These are phyloP conservation scores for Antidorcas marsupialis DNA, from an alignment of 2,113 vertebrate species.

Conservation along the genomic window DNA sequence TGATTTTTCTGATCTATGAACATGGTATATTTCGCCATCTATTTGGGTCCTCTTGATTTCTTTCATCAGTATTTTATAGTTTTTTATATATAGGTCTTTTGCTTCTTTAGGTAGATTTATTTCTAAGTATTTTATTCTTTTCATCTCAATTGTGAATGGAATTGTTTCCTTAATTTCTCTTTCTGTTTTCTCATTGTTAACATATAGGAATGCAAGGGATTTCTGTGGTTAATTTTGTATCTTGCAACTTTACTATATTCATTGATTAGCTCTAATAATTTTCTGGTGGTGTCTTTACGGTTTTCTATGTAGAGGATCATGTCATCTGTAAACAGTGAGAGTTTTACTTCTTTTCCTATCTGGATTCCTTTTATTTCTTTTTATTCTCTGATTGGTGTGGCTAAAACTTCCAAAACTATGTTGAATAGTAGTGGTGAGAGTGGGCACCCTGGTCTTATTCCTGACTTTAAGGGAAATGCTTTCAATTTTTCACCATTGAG, in stretches of 20 bases:
- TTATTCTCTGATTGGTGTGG: not conserved
- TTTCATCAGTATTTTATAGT: not conserved
- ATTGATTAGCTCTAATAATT: not conserved
- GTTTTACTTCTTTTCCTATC: not conserved
- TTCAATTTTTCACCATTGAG: not conserved
- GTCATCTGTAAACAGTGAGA: not conserved
- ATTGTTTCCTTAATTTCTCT: not conserved
- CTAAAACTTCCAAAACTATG: not conserved
- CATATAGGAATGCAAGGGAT: not conserved
- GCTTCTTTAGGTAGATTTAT: not conserved
- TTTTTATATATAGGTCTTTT: not conserved
- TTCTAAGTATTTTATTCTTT: not conserved
- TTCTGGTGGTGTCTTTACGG: not conserved
- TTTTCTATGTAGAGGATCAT: not conserved
- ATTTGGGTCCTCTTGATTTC: not conserved
- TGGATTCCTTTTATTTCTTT: not conserved
- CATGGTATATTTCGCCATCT: not conserved
- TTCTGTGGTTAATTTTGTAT: not conserved
- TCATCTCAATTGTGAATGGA: fast-evolving
- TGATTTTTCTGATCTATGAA: not conserved
- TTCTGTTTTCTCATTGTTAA: not conserved
- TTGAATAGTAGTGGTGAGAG: not conserved
- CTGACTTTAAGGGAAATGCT: not conserved
- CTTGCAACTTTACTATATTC: not conserved
- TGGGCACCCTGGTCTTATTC: not conserved